Conservation (phyloP, 2,888 invertebrate genomes). For the Metalampra italica region DNA sequence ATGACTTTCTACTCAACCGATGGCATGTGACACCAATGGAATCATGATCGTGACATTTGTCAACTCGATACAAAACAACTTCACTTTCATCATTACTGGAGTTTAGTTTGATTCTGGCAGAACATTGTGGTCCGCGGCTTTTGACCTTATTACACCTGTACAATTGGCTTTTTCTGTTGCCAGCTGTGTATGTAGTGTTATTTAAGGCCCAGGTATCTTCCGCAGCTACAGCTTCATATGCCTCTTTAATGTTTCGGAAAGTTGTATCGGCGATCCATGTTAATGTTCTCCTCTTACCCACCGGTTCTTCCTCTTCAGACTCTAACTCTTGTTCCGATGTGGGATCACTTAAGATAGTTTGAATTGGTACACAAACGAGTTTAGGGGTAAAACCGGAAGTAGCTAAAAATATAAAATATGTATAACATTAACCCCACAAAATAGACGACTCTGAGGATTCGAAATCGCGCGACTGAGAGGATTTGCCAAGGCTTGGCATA, state of each 20-base stretch:
- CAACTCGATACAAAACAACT: background rate
- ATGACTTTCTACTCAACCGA: background rate
- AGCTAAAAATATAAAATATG: too few relatives aligned
- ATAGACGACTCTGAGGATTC: too few relatives aligned
- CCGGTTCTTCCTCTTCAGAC: too few relatives aligned
- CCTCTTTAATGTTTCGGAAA: background rate
- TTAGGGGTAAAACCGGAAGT: too few relatives aligned
- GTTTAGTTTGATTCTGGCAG: background rate
- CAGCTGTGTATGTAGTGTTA: background rate
- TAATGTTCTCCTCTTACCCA: background rate
- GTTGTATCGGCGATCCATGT: background rate
- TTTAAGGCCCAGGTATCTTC: background rate
- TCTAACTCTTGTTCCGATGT: too few relatives aligned
- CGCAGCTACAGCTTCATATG: background rate
- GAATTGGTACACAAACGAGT: too few relatives aligned
- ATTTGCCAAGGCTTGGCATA: too few relatives aligned
- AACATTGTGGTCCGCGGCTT: background rate
- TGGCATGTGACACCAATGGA: background rate
- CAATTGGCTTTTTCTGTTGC: background rate
- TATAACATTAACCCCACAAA: too few relatives aligned
- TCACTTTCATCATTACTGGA: background rate
- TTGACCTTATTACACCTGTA: constrained; percentile 1
- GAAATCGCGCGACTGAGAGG: too few relatives aligned
- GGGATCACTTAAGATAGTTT: too few relatives aligned
- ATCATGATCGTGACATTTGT: background rate